Percentiles rank a stretch among this genome's conserved stretches.
phyloP scores from a whole-genome alignment of 2,797 vertebrate species.

The Picus viridis region DNA sequence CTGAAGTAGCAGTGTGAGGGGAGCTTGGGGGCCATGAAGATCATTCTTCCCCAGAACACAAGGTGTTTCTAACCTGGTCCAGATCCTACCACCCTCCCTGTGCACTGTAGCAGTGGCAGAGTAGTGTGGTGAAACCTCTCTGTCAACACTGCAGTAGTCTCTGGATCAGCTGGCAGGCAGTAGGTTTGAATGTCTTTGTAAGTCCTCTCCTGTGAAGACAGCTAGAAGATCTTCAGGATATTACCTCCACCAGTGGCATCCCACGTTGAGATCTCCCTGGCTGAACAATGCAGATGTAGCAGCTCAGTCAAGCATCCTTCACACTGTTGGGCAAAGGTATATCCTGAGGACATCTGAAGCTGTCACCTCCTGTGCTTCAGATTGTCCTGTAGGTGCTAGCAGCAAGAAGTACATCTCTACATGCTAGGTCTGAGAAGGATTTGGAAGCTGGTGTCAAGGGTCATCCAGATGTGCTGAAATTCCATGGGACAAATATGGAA shows the following conservation, averaged over 20 bases:
- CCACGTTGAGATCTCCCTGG: not conserved
- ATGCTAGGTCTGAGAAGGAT: not conserved
- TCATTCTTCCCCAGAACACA: not conserved
- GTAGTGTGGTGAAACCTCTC: rapidly evolving
- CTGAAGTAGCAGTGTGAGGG: not conserved
- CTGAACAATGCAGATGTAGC: not conserved
- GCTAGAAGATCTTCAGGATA: not conserved
- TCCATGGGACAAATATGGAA: not conserved
- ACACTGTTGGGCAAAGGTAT: rapidly evolving
- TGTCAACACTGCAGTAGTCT: not conserved
- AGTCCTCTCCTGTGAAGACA: not conserved
- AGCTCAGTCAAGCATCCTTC: not conserved
- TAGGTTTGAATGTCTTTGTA: not conserved
- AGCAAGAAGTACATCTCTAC: not conserved
- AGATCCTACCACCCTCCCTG: not conserved
- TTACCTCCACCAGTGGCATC: not conserved
- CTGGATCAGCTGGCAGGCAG: not conserved
- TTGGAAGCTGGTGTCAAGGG: not conserved
- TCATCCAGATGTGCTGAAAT: not conserved
- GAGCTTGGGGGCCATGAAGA: not conserved
- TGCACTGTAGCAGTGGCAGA: not conserved
- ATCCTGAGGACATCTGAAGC: not conserved
- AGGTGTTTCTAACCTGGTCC: not conserved
- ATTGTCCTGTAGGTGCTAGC: not conserved
- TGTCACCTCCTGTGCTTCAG: not conserved